These are phyloP conservation scores for Leptopilina boulardi DNA, from an alignment of 1,140 invertebrate species.

Conservation along the genomic window DNA sequence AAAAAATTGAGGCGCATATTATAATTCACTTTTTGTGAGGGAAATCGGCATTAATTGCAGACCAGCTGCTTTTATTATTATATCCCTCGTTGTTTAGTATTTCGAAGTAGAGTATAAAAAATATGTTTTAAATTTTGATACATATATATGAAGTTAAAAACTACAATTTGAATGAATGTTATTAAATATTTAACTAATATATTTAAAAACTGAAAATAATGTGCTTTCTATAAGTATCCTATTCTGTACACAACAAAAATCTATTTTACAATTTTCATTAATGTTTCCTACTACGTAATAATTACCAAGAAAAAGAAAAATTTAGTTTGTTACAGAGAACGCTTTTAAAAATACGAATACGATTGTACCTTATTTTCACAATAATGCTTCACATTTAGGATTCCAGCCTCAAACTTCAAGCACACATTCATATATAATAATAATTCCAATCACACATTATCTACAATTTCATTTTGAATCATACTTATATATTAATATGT, in stretches of 20 bases:
- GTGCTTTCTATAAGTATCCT: neutral
- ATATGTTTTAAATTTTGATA: conserved; percentile 12
- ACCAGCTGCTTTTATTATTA: conserved; percentile 24
- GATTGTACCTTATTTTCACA: conserved; percentile 1
- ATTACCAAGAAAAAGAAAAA: neutral
- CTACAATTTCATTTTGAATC: conserved; percentile 5
- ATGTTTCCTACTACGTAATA: neutral
- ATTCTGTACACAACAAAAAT: conserved; percentile 22
- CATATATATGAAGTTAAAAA: conserved; percentile 10
- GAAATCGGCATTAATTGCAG: neutral
- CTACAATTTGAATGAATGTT: conserved; percentile 8
- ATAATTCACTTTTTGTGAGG: neutral
- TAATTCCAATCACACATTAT: no score
- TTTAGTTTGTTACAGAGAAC: neutral
- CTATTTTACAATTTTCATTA: conserved; percentile 1
- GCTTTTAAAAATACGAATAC: neutral
- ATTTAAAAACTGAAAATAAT: neutral
- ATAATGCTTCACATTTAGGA: neutral
- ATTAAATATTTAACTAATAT: conserved; percentile 9
- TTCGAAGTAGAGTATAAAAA: conserved; percentile 2
- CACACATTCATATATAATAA: neutral
- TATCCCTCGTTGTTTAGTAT: no score
- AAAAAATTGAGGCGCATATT: neutral
- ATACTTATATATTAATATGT: conserved; percentile 17
- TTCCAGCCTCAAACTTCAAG: neutral